phyloP scores from a whole-genome alignment of 1,140 invertebrate genomes.

The Maniola jurtina region DNA sequence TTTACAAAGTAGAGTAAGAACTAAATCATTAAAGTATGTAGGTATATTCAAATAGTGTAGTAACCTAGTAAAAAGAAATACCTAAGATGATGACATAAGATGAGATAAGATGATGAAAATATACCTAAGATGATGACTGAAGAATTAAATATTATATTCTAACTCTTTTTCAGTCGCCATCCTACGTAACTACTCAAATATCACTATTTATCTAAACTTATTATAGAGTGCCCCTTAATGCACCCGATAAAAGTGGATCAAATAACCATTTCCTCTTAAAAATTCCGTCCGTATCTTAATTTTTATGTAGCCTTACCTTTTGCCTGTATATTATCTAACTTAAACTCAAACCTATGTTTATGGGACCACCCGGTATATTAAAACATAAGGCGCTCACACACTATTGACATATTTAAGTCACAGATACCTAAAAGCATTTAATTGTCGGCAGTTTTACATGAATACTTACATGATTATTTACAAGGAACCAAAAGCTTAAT shows the following conservation, averaged over 20 bases:
- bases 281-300: conserved; percentile 58
- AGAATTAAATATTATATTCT: background rate
- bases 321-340: conserved; percentile 51
- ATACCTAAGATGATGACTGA: too few species aligned
- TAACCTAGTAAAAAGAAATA: too few species aligned
- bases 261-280: conserved; percentile 21
- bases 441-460: too few species aligned
- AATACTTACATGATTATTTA: too few species aligned
- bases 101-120: too few species aligned
- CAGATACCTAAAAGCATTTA: too few species aligned
- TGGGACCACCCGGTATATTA: conserved; percentile 63
- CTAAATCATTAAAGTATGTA: too few species aligned
- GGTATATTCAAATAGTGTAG: too few species aligned
- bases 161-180: background rate
- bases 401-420: background rate
- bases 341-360: conserved; percentile 47
- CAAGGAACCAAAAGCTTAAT: too few species aligned
- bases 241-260: conserved; percentile 34
- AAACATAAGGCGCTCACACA: conserved; percentile 35
- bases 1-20: too few species aligned
- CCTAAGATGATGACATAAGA: too few species aligned
- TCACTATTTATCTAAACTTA: conserved; percentile 4
- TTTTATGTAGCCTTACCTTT: conserved; percentile 53
- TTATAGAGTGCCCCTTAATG: conserved; percentile 35
- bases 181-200: background rate